Conservation (phyloP, 2,797 vertebrate species). For the Tolypeutes matacus region DNA sequence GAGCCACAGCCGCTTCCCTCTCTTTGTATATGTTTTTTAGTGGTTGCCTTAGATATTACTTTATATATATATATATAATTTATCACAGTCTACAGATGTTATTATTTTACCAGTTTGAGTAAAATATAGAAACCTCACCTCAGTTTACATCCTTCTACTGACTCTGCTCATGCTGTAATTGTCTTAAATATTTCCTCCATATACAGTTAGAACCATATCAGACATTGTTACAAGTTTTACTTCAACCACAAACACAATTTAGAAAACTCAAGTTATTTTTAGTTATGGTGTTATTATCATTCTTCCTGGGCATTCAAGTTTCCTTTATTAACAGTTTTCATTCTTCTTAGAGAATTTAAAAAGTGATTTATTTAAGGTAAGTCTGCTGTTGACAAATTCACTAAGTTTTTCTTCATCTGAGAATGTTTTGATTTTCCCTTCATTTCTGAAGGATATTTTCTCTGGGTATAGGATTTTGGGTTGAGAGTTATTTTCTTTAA, state of each 20-base stretch:
- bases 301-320: too few species aligned
- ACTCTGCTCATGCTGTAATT: too few species aligned
- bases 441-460: neutral
- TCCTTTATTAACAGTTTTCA: too few species aligned
- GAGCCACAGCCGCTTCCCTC: too few species aligned
- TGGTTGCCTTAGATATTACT: neutral
- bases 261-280: too few species aligned
- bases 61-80: neutral
- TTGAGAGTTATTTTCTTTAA: neutral
- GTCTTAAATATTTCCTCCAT: neutral
- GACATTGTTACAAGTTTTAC: too few species aligned
- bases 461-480: neutral
- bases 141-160: neutral
- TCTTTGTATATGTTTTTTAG: neutral
- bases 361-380: neutral
- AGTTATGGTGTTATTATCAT: too few species aligned
- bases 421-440: neutral
- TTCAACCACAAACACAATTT: too few species aligned
- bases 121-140: neutral
- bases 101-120: neutral
- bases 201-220: too few species aligned
- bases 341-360: too few species aligned
- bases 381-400: neutral
- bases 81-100: neutral
- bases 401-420: neutral